Evolutionary conservation across 2,113 vertebrate species (phyloP), one percentile per base, ranked within the genome.

Genomic region (Odobenus rosmarus): DNA sequence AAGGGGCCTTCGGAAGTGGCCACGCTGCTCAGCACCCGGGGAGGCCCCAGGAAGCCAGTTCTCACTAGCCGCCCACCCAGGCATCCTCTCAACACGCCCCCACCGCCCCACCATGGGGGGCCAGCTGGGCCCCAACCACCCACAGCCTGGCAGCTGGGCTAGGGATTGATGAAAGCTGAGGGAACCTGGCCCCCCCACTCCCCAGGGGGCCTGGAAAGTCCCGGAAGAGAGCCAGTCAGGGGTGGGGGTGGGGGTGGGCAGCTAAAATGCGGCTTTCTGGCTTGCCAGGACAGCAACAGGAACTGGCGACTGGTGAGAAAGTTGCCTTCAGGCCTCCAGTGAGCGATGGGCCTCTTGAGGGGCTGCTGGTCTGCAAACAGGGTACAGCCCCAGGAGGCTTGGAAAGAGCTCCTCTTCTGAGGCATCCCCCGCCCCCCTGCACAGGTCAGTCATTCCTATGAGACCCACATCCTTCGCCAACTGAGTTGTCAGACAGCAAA

Each of bases 1-100:
- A 98, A 97, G 77, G 86, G 93, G 86, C 96, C 94, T 97, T 94
- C 95, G 92, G 96, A 97, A 96, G 95, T 97, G 95, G 97, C 97
- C 96, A 95, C 11, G 42, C 95, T 92, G 89, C 97, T 95, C 84
- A 67, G 89, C 92, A 67, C 92, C 96, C 23, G 7, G 89, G 88
- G 93, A 91, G 96, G 97, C 93, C 96, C 93, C 96, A 83, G 97
- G 93, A 95, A 96, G 93, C 92, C 31, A 6, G 67, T 59, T 14
- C 86, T 95, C 83, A 18, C 89, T 33, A 53, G 67, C 97, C 4
- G n/a, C 97, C 97, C 96, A 97, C 96, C 93, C 97, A 96, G 89
- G 84, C 88, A 10, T 86, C 95, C 85, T 94, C 87, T 72, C 80
- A 71, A 9, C 42, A 62, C 11, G 3, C 77, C 88, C 88, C 83